Conservation (phyloP, 2,113 vertebrate species). For the Caloenas nicobarica region DNA sequence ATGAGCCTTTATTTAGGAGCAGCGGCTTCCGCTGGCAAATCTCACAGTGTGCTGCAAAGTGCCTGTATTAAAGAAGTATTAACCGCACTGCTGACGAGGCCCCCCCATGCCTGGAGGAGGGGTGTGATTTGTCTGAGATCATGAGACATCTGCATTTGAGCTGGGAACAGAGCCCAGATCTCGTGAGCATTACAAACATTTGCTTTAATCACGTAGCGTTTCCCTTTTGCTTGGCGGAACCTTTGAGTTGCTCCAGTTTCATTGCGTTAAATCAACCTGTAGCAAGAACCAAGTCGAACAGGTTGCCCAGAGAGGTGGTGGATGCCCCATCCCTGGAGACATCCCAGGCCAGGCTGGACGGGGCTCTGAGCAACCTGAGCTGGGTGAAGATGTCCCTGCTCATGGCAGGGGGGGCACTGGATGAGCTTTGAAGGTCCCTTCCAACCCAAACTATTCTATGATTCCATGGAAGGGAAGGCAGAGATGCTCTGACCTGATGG, state of each 20-base stretch:
- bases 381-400: not conserved
- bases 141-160: not conserved
- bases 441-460: not conserved
- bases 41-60: not conserved
- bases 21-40: not conserved
- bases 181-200: not conserved
- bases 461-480: not conserved
- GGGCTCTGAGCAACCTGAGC: not conserved
- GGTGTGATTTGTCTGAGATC: not conserved
- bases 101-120: not conserved
- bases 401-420: not conserved
- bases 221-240: not conserved
- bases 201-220: not conserved
- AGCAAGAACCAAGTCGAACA: not conserved
- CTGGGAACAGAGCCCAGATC: conserved; percentile 3
- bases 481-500: not conserved
- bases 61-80: not conserved
- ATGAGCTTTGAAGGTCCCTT: not conserved
- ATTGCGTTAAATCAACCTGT: not conserved
- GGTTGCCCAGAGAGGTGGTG: not conserved
- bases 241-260: not conserved
- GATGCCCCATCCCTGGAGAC: not conserved
- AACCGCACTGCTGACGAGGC: accelerated
- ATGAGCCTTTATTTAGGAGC: not conserved
- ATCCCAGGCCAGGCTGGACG: not conserved